Conservation (phyloP, 2,888 invertebrate genomes). For the Candidula unifasciata region DNA sequence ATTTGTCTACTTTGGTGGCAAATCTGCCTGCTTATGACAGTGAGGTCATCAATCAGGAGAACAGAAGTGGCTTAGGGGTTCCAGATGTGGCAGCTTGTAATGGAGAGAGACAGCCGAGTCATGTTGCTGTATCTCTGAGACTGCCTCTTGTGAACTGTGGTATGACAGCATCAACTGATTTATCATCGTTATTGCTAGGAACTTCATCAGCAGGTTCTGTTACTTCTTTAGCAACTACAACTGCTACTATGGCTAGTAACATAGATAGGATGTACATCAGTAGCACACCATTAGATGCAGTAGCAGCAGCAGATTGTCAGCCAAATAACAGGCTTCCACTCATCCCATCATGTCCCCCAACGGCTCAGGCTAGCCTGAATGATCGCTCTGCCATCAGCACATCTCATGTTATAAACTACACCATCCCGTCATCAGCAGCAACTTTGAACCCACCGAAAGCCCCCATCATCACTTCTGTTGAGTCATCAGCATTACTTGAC, state of each 20-base stretch:
- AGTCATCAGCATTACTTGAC: background rate
- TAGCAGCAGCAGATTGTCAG: too few relatives aligned
- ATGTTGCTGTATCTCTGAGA: constrained; percentile 3
- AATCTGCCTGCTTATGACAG: background rate
- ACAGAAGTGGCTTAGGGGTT: background rate
- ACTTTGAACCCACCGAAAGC: too few relatives aligned
- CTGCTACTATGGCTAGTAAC: background rate
- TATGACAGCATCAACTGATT: background rate
- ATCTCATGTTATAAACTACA: too few relatives aligned
- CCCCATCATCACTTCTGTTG: background rate
- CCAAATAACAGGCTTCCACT: background rate
- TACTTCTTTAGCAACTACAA: background rate
- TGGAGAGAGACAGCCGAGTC: constrained; percentile 24
- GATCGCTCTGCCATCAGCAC: too few relatives aligned
- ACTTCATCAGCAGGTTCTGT: background rate
- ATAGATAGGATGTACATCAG: background rate
- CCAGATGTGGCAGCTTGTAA: constrained; percentile 9
- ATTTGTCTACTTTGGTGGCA: constrained; percentile 19
- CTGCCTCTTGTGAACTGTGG: background rate
- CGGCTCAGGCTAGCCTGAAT: background rate
- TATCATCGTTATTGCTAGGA: background rate
- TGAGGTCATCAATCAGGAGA: constrained; percentile 1
- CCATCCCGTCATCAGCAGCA: background rate
- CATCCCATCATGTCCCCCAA: background rate
- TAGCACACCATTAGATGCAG: background rate